These are phyloP conservation scores for Corythornis vintsioides DNA, from an alignment of 2,113 vertebrate species.

Conservation along the genomic window DNA sequence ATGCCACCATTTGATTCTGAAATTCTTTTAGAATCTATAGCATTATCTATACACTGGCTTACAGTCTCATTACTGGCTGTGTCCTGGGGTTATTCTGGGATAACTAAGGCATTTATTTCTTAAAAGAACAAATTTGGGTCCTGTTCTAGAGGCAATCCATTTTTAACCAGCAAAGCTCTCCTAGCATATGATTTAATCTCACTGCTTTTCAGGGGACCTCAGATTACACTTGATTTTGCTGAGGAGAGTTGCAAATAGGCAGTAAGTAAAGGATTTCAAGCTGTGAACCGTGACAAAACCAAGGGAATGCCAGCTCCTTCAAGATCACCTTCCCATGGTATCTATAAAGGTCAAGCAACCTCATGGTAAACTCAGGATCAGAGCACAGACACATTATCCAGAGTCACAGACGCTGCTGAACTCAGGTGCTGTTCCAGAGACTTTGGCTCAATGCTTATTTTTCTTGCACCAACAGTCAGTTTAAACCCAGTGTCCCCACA, in stretches of 20 bases:
- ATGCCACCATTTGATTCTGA: neutral
- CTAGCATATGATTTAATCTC: neutral
- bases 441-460: accelerated
- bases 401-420: neutral
- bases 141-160: neutral
- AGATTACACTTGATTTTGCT: neutral
- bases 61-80: neutral
- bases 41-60: neutral
- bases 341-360: neutral
- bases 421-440: neutral
- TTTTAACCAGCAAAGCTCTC: neutral
- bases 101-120: neutral
- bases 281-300: neutral
- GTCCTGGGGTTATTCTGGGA: neutral
- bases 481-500: neutral
- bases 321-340: neutral
- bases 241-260: neutral
- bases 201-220: neutral
- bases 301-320: neutral
- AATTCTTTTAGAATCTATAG: neutral
- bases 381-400: accelerated
- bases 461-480: neutral
- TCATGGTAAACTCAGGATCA: accelerated
- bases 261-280: neutral
- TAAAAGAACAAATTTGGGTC: neutral